Conservation (phyloP, 2,113 vertebrate species). For the Vulpes vulpes region DNA sequence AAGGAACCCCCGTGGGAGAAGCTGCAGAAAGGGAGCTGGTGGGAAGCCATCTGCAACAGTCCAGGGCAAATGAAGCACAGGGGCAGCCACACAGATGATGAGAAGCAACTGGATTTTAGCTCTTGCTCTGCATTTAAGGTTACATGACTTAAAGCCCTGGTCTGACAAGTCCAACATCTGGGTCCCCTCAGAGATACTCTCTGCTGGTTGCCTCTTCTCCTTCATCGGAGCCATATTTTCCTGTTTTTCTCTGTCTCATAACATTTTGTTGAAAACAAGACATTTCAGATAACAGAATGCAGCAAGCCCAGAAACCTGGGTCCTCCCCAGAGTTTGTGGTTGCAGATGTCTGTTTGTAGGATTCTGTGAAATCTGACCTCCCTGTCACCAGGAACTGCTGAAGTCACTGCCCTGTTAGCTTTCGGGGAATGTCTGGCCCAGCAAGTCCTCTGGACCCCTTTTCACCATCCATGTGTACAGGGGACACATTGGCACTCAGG, state of each 20-base stretch:
- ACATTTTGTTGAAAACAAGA: neutral
- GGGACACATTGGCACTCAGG: too few relatives aligned
- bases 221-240: neutral
- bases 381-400: neutral
- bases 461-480: rapidly evolving
- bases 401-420: neutral
- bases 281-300: neutral
- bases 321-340: neutral
- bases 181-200: neutral
- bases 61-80: rapidly evolving
- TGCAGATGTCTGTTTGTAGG: neutral
- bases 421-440: neutral
- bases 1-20: neutral
- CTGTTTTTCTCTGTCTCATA: neutral
- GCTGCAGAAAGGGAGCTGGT: neutral
- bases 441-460: neutral
- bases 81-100: too few relatives aligned
- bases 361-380: neutral
- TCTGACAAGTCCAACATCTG: neutral
- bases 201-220: neutral
- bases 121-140: rapidly evolving
- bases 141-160: too few relatives aligned
- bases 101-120: too few relatives aligned
- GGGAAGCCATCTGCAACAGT: rapidly evolving
- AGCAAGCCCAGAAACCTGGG: neutral